Evolutionary conservation across 2,888 invertebrate species (phyloP).

Genomic region (Altica lythri): DNA sequence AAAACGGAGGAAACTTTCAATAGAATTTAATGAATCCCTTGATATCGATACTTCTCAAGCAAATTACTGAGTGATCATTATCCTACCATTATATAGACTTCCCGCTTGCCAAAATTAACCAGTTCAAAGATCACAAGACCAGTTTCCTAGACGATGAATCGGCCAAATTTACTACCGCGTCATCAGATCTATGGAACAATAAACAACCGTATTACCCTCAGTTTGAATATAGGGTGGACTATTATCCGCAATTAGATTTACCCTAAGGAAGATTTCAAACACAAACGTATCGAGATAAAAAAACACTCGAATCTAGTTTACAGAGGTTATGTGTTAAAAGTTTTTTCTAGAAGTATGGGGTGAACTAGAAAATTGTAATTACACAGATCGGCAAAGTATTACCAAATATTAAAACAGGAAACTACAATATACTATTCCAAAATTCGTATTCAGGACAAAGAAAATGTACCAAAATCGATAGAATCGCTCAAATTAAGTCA

Average conservation of each 20-base stretch:
- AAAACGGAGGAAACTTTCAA: background rate
- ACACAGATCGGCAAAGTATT: too few relatives aligned
- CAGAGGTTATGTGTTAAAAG: too few relatives aligned
- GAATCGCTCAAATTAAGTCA: background rate
- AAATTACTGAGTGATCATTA: constrained; percentile 7
- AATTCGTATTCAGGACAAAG: too few relatives aligned
- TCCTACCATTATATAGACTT: constrained; percentile 13
- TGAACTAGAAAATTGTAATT: too few relatives aligned
- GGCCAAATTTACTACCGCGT: constrained; percentile 24
- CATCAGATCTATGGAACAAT: constrained; percentile 33
- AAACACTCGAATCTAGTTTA: too few relatives aligned
- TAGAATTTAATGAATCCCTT: background rate
- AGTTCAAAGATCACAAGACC: constrained; percentile 28
- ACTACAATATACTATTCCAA: too few relatives aligned
- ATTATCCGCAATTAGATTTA: too few relatives aligned
- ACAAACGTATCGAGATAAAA: too few relatives aligned
- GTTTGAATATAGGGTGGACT: constrained; percentile 4
- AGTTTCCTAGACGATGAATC: constrained; percentile 27
- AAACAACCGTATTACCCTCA: constrained; percentile 25
- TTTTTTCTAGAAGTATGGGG: too few relatives aligned
- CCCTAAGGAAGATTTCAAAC: too few relatives aligned
- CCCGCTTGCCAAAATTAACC: constrained; percentile 22
- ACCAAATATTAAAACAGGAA: too few relatives aligned
- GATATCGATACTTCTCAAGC: constrained; percentile 13
- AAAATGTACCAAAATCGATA: background rate